These are phyloP conservation scores for Saccostrea glomerata DNA, from an alignment of 1,140 invertebrate genomes.

Conservation along the genomic window DNA sequence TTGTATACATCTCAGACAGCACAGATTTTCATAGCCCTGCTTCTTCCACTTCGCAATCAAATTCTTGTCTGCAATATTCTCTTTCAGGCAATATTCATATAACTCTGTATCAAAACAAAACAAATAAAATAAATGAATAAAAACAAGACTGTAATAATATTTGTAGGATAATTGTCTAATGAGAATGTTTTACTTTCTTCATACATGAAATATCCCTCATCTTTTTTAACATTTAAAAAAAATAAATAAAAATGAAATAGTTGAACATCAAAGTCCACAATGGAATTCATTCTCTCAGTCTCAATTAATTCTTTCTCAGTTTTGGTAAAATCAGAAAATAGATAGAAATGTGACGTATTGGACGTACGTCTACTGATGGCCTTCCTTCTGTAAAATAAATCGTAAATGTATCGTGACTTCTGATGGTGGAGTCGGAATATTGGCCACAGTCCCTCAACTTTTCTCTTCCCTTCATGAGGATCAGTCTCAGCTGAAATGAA, in stretches of 20 bases:
- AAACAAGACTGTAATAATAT: neutral
- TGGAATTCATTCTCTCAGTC: no score
- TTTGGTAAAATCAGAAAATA: no score
- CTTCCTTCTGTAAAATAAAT: constrained; percentile 96
- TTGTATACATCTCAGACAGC: constrained; percentile 99
- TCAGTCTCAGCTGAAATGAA: constrained; percentile 92
- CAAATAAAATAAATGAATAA: constrained; percentile 23
- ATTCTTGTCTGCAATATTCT: constrained; percentile 98
- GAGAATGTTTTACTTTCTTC: no score
- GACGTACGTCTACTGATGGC: constrained; percentile 91
- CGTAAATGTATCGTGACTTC: constrained; percentile 98
- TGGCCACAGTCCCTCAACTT: constrained; percentile 98
- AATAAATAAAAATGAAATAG: no score
- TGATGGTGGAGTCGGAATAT: constrained; percentile 99
- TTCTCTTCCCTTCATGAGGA: constrained; percentile 99
- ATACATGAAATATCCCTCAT: no score
- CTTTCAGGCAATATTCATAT: constrained; percentile 97
- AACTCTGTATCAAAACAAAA: constrained; percentile 85
- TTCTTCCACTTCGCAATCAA: constrained; percentile 99
- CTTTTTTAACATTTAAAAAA: no score
- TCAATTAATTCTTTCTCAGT: no score
- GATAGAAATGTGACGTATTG: neutral
- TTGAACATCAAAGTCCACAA: no score
- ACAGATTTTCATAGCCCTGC: constrained; percentile 99
- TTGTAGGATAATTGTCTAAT: no score